These are phyloP conservation scores for Coronaproctus castanopsis DNA, from an alignment of 2,888 invertebrate species.

Conservation along the genomic window DNA sequence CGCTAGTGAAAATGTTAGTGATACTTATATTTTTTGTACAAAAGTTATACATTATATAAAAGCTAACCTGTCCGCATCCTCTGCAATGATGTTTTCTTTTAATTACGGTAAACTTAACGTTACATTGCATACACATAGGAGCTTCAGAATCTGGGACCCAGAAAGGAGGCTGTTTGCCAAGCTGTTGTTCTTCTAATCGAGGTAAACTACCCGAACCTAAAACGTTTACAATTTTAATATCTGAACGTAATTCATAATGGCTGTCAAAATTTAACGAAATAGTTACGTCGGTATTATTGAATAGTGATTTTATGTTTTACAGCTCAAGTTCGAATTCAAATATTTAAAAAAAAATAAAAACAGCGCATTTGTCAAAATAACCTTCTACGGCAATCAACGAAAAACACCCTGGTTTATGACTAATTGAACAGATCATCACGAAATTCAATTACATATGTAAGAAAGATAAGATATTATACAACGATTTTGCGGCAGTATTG, in stretches of 20 bases:
- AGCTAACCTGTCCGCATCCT: conserved; percentile 53
- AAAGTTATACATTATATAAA: too few species aligned
- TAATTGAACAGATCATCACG: too few species aligned
- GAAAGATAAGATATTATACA: too few species aligned
- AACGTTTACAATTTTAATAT: neutral
- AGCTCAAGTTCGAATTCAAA: neutral
- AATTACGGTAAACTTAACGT: conserved; percentile 55
- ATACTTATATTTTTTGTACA: too few species aligned
- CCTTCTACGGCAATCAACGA: too few species aligned
- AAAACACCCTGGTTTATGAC: too few species aligned
- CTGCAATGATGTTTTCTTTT: conserved; percentile 64
- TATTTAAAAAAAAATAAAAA: too few species aligned
- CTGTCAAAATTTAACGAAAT: neutral
- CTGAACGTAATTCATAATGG: neutral
- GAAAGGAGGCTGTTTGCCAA: conserved; percentile 57
- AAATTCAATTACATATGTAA: too few species aligned
- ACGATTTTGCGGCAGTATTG: too few species aligned
- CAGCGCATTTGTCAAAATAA: too few species aligned
- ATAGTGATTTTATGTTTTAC: too few species aligned
- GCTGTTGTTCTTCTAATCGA: conserved; percentile 19
- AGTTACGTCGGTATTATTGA: neutral
- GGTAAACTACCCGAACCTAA: conserved; percentile 16
- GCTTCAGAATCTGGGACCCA: conserved; percentile 77
- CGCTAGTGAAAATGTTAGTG: too few species aligned
- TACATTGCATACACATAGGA: conserved; percentile 61